Base-by-base conservation (phyloP, 2,797 vertebrate species). In the Falco concolor region DNA sequence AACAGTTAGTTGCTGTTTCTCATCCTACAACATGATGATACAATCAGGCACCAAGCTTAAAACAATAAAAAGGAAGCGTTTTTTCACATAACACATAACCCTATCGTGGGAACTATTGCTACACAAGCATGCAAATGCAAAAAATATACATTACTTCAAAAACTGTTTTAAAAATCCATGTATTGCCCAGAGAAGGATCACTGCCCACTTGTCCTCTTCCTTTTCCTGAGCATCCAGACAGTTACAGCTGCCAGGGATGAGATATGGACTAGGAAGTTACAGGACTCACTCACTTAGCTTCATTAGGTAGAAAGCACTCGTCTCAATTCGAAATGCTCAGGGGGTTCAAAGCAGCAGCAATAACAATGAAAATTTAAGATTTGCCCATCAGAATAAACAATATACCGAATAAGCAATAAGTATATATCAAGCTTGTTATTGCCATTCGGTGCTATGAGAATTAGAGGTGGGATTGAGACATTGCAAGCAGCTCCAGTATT, bases 281-380 rank as follows among this genome's bases (percentile, higher is more conserved):
- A 21, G 52, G 44, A 63, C 60, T 73, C 34, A 15, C 28, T 74
- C 63, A 32, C 59, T 76, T 9, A n/a, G 34, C 50, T 73, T 89
- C 74, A 85, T 89, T 28, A 80, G 64, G 59, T 50, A 53, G 52
- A 52, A 93, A 74, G 60, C 40, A 52, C 44, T 61, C 22, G 56
- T 87, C 77, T 70, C 47, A 24, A 40, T 72, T 79, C 49, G 57
- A 72, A 89, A 72, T 53, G 38, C 36, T 57, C 22, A 44, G n/a
- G 21, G 27, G 84, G 21, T 38, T 80, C 27, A 80, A 65, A 93
- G 53, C 17, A 84, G 61, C 44, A 82, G 59, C 49, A 88, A 45
- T 40, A 82, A 57, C 57, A 73, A 61, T 22, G 45, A 91, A 87
- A 80, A 78, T 72, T 83, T 77, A 72, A 84, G 76, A 80, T 69